Evolutionary conservation across 35 echinoderm and acorn worm species (phyloP).

Genomic region (Ptychodera flava): DNA sequence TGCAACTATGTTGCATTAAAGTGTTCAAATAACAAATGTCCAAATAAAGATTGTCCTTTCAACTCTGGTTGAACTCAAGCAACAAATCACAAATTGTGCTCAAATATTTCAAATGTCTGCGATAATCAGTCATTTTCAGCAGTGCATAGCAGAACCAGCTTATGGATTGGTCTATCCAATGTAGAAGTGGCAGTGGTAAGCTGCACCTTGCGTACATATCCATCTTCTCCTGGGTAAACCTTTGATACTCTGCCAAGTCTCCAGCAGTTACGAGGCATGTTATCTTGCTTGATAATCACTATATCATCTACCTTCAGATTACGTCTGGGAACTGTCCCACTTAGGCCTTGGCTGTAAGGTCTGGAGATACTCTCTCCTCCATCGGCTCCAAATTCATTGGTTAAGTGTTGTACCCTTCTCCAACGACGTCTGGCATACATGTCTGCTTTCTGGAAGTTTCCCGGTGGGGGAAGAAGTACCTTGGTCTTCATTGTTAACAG

Average conservation of each 20-base stretch:
- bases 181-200: conserved; percentile 7
- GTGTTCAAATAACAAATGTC: too few species aligned
- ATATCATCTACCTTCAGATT: conserved; percentile 33
- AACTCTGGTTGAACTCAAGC: too few species aligned
- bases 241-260: conserved; percentile 32
- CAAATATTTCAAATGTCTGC: too few species aligned
- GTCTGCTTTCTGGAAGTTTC: conserved; percentile 5
- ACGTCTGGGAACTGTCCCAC: conserved; percentile 20
- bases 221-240: conserved; percentile 35
- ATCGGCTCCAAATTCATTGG: conserved; percentile 53
- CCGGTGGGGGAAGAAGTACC: neutral
- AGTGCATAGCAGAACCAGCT: neutral
- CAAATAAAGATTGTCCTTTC: too few species aligned
- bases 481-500: conserved; percentile 7
- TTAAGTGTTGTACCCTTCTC: conserved; percentile 42
- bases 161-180: conserved; percentile 4
- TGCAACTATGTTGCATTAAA: too few species aligned
- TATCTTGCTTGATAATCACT: conserved; percentile 30
- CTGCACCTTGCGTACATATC: conserved; percentile 37
- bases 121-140: too few species aligned
- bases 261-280: conserved; percentile 43
- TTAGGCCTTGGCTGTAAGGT: conserved; percentile 28
- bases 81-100: too few species aligned
- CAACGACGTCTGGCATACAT: conserved; percentile 29
- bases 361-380: conserved; percentile 39